These are phyloP conservation scores for Pituophis catenifer DNA, from an alignment of 2,113 vertebrate species.

Conservation along the genomic window DNA sequence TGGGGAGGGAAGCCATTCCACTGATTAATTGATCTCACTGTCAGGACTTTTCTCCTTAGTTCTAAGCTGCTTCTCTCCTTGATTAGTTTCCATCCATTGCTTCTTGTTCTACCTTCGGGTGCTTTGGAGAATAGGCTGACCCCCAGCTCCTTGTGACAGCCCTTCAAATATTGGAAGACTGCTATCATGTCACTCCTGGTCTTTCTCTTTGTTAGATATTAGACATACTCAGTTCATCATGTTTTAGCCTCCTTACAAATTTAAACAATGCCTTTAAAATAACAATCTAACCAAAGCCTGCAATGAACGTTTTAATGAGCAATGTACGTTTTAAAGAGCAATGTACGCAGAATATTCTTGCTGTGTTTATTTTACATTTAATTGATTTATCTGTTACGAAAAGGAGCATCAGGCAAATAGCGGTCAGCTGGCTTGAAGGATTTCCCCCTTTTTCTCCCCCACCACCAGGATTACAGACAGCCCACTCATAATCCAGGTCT, in stretches of 20 bases:
- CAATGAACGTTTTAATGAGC: not conserved
- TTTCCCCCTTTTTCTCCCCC: not conserved
- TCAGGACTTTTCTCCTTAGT: not conserved
- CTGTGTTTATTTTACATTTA: not conserved
- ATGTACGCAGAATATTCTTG: not conserved
- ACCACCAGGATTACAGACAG: not conserved
- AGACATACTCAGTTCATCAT: not conserved
- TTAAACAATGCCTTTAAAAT: not conserved
- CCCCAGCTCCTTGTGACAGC: not conserved
- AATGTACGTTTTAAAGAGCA: not conserved
- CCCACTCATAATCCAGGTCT: not conserved
- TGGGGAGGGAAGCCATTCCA: not conserved
- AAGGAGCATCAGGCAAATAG: not conserved
- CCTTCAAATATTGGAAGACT: not conserved
- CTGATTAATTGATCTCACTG: too few species aligned
- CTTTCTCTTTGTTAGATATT: not conserved
- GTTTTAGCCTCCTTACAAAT: not conserved
- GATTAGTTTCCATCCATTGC: not conserved
- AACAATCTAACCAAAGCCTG: not conserved
- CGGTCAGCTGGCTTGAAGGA: not conserved
- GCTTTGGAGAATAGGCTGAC: not conserved
- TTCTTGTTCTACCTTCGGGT: not conserved
- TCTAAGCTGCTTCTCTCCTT: not conserved
- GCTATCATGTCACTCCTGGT: not conserved
- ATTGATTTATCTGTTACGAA: not conserved